phyloP scores from a whole-genome alignment of 2,888 invertebrate species.

The Heliconius erato region DNA sequence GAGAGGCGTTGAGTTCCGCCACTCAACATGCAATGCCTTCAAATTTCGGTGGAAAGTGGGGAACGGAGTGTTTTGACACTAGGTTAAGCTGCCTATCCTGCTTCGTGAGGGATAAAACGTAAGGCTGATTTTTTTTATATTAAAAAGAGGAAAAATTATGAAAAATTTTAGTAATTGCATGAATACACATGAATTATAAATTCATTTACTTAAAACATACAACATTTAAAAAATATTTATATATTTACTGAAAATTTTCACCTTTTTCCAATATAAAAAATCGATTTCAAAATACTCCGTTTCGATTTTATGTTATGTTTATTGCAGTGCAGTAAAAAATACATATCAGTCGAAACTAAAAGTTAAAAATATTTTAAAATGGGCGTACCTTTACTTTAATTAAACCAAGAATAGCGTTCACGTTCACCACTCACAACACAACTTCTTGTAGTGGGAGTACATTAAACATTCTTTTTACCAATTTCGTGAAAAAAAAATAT shows the following conservation, averaged over 20 bases:
- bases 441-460: background rate
- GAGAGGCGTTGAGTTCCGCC: too few species aligned
- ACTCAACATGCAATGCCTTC: too few species aligned
- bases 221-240: background rate
- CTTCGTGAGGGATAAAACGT: too few species aligned
- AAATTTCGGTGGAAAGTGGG: too few species aligned
- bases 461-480: background rate
- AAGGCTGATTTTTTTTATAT: too few species aligned
- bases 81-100: too few species aligned
- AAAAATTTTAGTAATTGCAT: too few species aligned
- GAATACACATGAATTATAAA: too few species aligned
- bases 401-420: background rate
- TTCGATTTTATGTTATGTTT: background rate
- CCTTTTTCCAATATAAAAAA: background rate
- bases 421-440: background rate
- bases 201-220: too few species aligned
- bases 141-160: too few species aligned
- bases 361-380: background rate
- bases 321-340: too few species aligned
- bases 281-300: background rate
- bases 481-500: background rate
- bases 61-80: too few species aligned
- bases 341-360: background rate
- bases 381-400: background rate
- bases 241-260: background rate